Evolutionary conservation across 2,113 vertebrate species (phyloP).

Genomic region (Ciconia maguari): DNA sequence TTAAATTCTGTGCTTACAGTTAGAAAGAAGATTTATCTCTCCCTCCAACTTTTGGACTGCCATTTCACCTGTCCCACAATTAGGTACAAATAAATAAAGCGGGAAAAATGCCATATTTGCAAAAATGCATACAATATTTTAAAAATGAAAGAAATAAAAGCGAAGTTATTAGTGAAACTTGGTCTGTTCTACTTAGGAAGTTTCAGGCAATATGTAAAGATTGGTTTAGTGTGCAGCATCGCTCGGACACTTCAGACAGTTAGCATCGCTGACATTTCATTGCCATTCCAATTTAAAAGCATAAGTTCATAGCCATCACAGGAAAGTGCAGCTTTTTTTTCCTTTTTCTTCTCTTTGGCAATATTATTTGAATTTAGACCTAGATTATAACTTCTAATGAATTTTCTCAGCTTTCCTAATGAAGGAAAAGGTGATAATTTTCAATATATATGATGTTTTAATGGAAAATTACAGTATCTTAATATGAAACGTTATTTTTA

Average conservation of each 20-base stretch:
- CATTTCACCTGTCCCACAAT: not conserved
- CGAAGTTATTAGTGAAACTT: not conserved
- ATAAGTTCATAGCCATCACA: not conserved
- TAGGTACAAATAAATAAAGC: not conserved
- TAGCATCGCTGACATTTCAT: not conserved
- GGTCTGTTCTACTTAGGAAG: not conserved
- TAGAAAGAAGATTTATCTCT: not conserved
- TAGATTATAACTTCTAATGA: not conserved
- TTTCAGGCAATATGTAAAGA: not conserved
- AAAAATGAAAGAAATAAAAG: not conserved
- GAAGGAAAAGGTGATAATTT: not conserved
- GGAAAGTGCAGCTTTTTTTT: not conserved
- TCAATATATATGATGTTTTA: not conserved
- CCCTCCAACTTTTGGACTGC: not conserved
- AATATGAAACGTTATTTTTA: not conserved
- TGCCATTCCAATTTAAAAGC: not conserved
- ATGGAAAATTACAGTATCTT: not conserved
- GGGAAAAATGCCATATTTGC: not conserved
- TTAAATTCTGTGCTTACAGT: not conserved
- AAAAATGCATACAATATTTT: not conserved
- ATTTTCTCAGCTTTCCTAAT: not conserved
- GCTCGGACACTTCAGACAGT: not conserved
- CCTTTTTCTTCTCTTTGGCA: not conserved
- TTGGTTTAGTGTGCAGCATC: not conserved
- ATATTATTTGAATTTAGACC: not conserved